Percentiles rank a stretch among this genome's conserved stretches.
Conservation (phyloP, 2,113 vertebrate species). For the Oryzias melastigma region DNA sequence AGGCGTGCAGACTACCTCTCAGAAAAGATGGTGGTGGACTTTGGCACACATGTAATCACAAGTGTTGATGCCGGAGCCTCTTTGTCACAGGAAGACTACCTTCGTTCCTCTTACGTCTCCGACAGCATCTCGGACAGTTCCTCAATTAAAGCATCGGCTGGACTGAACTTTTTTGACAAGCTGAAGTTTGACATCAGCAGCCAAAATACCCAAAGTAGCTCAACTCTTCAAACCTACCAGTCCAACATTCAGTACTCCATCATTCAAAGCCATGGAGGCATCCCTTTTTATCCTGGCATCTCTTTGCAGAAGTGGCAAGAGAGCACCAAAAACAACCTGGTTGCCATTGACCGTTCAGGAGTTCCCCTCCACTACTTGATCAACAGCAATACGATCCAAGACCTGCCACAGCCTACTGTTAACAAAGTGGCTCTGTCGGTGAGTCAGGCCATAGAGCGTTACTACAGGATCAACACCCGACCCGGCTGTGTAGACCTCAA, state of each 20-base stretch:
- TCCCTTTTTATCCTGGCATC: conserved; percentile 89
- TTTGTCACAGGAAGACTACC: conserved; percentile 87
- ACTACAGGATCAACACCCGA: conserved; percentile 85
- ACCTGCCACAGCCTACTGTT: conserved; percentile 81
- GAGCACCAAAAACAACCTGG: conserved; percentile 83
- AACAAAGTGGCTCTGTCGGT: conserved; percentile 73
- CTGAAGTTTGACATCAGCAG: conserved; percentile 63
- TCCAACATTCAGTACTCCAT: conserved; percentile 83
- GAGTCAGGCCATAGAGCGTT: conserved; percentile 75
- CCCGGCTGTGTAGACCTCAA: conserved; percentile 81
- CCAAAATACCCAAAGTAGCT: conserved; percentile 8
- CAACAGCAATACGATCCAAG: conserved; percentile 73
- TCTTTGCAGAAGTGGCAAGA: conserved; percentile 90
- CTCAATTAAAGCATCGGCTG: conserved; percentile 67
- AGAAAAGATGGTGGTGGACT: conserved; percentile 85
- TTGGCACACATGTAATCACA: conserved; percentile 86
- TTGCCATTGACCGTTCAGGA: conserved; percentile 86
- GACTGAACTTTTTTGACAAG: conserved; percentile 76
- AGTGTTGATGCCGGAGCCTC: conserved; percentile 78
- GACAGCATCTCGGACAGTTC: conserved; percentile 55
- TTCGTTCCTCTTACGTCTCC: conserved; percentile 77
- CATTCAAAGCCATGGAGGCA: conserved; percentile 80
- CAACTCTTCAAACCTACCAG: conserved; percentile 73
- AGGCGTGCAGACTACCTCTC: conserved; percentile 80
- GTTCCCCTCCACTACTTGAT: conserved; percentile 84